These are phyloP conservation scores for Hippocampus guttulatus DNA, from an alignment of 2,113 vertebrate species.

Conservation along the genomic window DNA sequence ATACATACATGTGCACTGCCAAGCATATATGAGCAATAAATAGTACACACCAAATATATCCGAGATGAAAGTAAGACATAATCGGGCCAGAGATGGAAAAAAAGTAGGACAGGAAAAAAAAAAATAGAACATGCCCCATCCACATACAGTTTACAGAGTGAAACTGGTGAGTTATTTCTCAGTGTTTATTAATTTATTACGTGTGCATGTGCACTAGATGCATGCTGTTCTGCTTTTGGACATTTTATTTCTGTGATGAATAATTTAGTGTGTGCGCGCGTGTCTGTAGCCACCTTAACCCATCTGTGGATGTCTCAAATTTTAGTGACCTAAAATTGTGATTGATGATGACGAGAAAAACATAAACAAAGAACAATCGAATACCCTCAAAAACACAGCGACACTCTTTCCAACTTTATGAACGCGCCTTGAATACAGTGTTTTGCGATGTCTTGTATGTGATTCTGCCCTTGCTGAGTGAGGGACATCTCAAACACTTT, in stretches of 20 bases:
- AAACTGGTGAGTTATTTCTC: constrained; percentile 35
- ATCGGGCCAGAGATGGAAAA: constrained; percentile 47
- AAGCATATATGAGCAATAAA: neutral
- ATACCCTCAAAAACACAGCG: too few relatives aligned
- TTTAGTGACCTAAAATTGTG: neutral
- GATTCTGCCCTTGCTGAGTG: too few relatives aligned
- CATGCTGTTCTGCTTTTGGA: neutral
- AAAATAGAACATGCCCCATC: neutral
- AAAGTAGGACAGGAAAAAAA: constrained; percentile 41
- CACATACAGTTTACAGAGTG: constrained; percentile 2
- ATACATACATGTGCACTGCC: constrained; percentile 16
- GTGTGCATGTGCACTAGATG: constrained; percentile 7
- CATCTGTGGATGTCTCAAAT: too few relatives aligned
- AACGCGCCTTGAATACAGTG: too few relatives aligned
- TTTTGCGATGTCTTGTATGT: too few relatives aligned
- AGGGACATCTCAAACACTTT: too few relatives aligned
- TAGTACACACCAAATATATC: constrained; percentile 32
- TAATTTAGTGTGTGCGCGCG: constrained; percentile 32
- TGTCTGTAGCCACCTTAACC: too few relatives aligned
- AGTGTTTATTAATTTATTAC: constrained; percentile 51
- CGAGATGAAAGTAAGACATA: constrained; percentile 50
- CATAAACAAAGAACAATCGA: too few relatives aligned
- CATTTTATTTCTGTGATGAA: constrained; percentile 44
- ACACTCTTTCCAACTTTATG: too few relatives aligned
- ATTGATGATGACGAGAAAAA: too few relatives aligned